Percentiles rank a stretch among this genome's conserved stretches.
Evolutionary conservation across 2,797 vertebrate genomes (phyloP).

Genomic region (Poeciliopsis turneri): DNA sequence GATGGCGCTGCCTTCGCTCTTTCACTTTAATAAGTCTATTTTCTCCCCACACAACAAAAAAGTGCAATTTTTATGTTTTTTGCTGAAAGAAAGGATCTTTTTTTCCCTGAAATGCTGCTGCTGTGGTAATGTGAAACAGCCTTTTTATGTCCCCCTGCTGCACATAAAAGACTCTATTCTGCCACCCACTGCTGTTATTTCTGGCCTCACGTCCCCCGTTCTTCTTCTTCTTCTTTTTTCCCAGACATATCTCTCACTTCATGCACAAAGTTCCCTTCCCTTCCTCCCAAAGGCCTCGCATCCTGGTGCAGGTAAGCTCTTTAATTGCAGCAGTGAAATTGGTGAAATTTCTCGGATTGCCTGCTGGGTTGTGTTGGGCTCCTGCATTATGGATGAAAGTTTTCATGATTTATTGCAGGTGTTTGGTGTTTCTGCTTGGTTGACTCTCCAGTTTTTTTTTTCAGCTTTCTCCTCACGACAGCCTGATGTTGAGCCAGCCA

Average conservation of each 20-base stretch:
- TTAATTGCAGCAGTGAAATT: neutral
- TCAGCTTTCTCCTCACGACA: conserved; percentile 96
- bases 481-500: conserved; percentile 95
- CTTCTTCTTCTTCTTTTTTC: conserved; percentile 21
- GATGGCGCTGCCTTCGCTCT: neutral
- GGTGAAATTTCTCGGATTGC: conserved; percentile 15
- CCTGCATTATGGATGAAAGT: conserved; percentile 37
- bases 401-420: conserved; percentile 36
- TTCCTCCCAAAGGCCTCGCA: conserved; percentile 95
- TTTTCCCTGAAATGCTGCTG: conserved; percentile 1
- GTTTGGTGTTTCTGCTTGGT: conserved; percentile 14
- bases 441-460: conserved; percentile 32
- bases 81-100: neutral
- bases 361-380: conserved; percentile 10
- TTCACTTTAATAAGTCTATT: neutral
- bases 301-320: conserved; percentile 92
- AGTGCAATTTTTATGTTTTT: neutral
- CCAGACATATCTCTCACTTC: conserved; percentile 96
- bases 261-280: conserved; percentile 99
- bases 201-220: conserved; percentile 35
- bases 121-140: conserved; percentile 1
- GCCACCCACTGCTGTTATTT: conserved; percentile 42
- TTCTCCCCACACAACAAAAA: neutral
- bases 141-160: conserved; percentile 32
- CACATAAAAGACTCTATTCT: conserved; percentile 30